Base-by-base conservation (phyloP, 2,888 invertebrate genomes). In the Rhogogaster chlorosoma region DNA sequence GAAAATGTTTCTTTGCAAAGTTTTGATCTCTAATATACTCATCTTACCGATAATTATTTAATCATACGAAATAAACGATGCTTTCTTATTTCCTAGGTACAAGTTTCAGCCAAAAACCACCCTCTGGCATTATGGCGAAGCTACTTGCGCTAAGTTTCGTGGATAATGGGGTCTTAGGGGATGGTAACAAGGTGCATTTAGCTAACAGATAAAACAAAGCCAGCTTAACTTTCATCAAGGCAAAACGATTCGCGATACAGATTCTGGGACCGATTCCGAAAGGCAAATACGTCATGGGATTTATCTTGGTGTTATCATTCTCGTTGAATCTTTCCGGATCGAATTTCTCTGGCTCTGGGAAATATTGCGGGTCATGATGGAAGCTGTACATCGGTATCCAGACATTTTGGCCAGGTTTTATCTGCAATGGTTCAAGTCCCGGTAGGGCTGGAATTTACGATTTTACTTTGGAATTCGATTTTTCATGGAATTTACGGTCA, bases 241-340 rank as follows among this genome's bases (percentile, higher is more conserved):
- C 94, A 84, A 94, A 94, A 82, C 94, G 91, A 42, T 90, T 88
- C 94, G 95, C 96, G 83, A 96, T 95, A 88, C 96, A 96, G 89
- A 94, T 95, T 84, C 96, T 94, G 1, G 95, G 96, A 3, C 96
- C 96, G 0, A 93, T 61, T 1, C 95, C 96, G 84, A 95, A 96
- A 0, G 95, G 95, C 88, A 94, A 87, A 86, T 94, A 95, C 0
- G 94, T 91, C 75, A 93, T 94, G 0, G 94, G 93, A 15, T 92
- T 88, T n/a, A 94, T 94, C n/a, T 93, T 93, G 0, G 92, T 91
- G 87, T 93, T 94, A 85, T 93, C 94, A 83, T 94, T 94, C 0
- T 93, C 93, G 0, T 92, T 93, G 88, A 94, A 94, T 77, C 94
- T 89, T 38, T 94, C 94, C 0, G 95, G 95, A 83, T 94, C 90